Percentiles rank a stretch among this genome's conserved stretches.
These are phyloP conservation scores for Nematolebias whitei DNA, from an alignment of 2,113 vertebrate genomes.

Conservation along the genomic window DNA sequence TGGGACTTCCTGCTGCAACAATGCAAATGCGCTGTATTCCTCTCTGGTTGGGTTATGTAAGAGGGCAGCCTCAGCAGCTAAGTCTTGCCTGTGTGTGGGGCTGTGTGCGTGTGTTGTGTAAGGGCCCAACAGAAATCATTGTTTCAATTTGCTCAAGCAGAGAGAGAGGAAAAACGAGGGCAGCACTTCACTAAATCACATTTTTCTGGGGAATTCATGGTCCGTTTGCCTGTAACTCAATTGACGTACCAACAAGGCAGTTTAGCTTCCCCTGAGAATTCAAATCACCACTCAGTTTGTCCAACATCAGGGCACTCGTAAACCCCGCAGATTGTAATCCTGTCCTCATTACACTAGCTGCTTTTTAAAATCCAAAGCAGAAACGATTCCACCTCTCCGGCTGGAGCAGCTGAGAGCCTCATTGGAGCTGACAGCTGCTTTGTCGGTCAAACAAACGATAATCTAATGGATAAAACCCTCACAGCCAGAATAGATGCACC, in stretches of 20 bases:
- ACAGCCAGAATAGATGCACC: constrained; percentile 17
- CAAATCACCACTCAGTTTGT: constrained; percentile 31
- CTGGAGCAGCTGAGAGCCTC: neutral
- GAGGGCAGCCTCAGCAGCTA: constrained; percentile 46
- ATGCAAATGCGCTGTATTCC: constrained; percentile 68
- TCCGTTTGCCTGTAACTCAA: constrained; percentile 62
- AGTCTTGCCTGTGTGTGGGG: constrained; percentile 21
- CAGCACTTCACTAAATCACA: constrained; percentile 67
- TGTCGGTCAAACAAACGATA: constrained; percentile 6
- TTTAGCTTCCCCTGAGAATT: constrained; percentile 41
- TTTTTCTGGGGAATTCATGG: constrained; percentile 65
- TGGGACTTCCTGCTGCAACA: constrained; percentile 74
- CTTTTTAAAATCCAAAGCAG: constrained; percentile 3
- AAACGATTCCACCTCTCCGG: constrained; percentile 7
- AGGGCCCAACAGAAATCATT: constrained; percentile 63
- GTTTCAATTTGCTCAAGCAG: constrained; percentile 65
- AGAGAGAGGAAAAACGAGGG: constrained; percentile 34
- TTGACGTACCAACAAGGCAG: constrained; percentile 65
- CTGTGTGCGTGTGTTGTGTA: constrained; percentile 25
- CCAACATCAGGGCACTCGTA: constrained; percentile 23
- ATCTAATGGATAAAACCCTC: constrained; percentile 41
- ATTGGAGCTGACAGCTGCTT: constrained; percentile 32
- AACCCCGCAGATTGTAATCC: constrained; percentile 38
- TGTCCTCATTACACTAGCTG: constrained; percentile 6
- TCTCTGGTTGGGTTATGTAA: constrained; percentile 64